phyloP scores from a whole-genome alignment of 1,140 invertebrate species.

The Plodia interpunctella region DNA sequence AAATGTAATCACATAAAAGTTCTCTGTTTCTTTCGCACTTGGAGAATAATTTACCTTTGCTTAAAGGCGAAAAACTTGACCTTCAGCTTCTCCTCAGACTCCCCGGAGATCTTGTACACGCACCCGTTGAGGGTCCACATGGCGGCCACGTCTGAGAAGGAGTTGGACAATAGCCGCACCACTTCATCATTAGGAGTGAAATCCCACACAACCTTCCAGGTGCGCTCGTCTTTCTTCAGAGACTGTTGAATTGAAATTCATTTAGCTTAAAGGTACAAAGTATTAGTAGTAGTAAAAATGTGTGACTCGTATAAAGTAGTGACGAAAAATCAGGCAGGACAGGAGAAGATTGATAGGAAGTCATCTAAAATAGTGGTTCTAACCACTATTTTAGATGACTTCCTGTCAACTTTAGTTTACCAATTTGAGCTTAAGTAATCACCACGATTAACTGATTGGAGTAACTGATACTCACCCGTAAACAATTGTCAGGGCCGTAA shows the following conservation, averaged over 20 bases:
- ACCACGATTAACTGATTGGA: no score
- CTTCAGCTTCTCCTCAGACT: slow-evolving; percentile 50
- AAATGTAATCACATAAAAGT: no score
- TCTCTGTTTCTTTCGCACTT: no score
- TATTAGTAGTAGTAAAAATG: no score
- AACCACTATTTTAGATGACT: no score
- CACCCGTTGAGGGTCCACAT: slow-evolving; percentile 51
- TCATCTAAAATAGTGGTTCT: no score
- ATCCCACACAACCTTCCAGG: slow-evolving; percentile 54
- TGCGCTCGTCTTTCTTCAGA: slow-evolving; percentile 48
- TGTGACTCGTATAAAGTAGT: no score
- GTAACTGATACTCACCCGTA: slow-evolving; percentile 53
- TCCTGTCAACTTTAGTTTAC: no score
- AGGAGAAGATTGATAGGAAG: no score
- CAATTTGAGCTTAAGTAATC: no score
- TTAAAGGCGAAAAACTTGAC: slow-evolving; percentile 46
- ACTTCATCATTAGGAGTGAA: slow-evolving; percentile 37
- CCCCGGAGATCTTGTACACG: slow-evolving; percentile 46
- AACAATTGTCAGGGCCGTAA: slow-evolving; percentile 58
- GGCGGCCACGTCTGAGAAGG: slow-evolving; percentile 42
- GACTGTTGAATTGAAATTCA: slow-evolving; percentile 26
- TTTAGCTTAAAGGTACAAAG: no score
- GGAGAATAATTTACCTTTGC: slow-evolving; percentile 37
- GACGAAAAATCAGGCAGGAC: no score
- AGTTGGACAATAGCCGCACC: slow-evolving; percentile 46